Percentiles rank a stretch among this genome's conserved stretches.
phyloP scores from a whole-genome alignment of 1,140 invertebrate species.

The Saccostrea cuccullata region DNA sequence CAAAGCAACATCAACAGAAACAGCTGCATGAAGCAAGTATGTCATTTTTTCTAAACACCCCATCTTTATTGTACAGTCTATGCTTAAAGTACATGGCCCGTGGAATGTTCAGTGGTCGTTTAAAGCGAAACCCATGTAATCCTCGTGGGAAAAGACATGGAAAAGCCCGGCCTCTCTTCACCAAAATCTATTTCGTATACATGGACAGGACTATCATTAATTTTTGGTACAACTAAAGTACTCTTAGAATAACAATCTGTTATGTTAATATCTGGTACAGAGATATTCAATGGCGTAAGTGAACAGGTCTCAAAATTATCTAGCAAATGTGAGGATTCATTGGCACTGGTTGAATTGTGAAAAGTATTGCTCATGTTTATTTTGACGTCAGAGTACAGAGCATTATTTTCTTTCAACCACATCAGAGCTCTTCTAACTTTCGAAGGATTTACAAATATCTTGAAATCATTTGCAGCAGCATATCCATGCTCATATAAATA shows the following conservation, averaged over 20 bases:
- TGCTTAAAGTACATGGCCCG: conserved; percentile 42
- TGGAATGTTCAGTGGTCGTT: background rate
- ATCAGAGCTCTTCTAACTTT: conserved; percentile 41
- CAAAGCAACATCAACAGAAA: conserved; percentile 27
- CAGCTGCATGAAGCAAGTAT: conserved; percentile 46
- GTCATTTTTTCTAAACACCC: conserved; percentile 42
- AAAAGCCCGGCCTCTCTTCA: conserved; percentile 49
- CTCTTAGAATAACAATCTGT: background rate
- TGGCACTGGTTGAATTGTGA: background rate
- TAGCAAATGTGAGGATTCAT: background rate
- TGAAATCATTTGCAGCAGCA: background rate
- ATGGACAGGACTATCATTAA: conserved; percentile 32
- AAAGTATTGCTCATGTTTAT: background rate
- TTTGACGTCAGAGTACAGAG: conserved; percentile 40
- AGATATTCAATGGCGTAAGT: background rate
- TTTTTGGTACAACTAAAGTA: background rate
- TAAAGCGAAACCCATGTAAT: conserved; percentile 32
- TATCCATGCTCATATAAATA: background rate
- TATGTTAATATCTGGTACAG: background rate
- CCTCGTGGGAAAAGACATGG: conserved; percentile 50
- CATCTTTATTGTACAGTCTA: conserved; percentile 28
- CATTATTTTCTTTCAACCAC: conserved; percentile 57
- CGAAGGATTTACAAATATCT: background rate
- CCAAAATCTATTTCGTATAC: conserved; percentile 6
- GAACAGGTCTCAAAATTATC: background rate